Evolutionary conservation across 2,888 invertebrate genomes (phyloP).

Genomic region (Drosophila nr. perissopoda): DNA sequence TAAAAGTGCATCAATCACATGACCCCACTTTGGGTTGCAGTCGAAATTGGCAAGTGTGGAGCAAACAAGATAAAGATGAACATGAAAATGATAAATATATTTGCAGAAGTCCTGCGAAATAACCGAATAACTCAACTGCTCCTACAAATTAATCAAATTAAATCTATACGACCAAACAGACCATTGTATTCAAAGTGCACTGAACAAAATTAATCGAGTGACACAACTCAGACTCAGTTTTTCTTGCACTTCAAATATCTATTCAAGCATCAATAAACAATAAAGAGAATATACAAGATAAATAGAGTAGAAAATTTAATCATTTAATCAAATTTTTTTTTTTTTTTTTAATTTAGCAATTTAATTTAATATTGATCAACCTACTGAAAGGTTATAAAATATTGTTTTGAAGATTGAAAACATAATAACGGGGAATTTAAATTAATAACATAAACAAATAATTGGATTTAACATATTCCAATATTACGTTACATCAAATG

Average conservation of each 20-base stretch:
- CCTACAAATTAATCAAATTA: slow-evolving; percentile 65
- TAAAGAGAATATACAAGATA: not conserved
- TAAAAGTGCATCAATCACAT: slow-evolving; percentile 82
- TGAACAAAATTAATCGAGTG: slow-evolving; percentile 2
- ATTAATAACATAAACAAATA: too few species aligned
- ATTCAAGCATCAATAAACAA: not conserved
- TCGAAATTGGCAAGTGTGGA: slow-evolving; percentile 35
- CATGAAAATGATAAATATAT: slow-evolving; percentile 66
- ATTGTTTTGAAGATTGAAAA: too few species aligned
- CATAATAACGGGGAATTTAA: too few species aligned
- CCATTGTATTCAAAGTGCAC: not conserved
- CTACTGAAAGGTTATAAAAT: too few species aligned
- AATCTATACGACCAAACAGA: slow-evolving; percentile 31
- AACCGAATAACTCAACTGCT: slow-evolving; percentile 31
- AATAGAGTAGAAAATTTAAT: not conserved
- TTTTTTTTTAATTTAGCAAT: too few species aligned
- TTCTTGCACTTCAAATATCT: not conserved
- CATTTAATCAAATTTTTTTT: too few species aligned
- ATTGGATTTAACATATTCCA: too few species aligned
- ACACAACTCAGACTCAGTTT: not conserved
- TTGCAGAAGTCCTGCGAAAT: slow-evolving; percentile 39
- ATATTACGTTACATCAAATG: too few species aligned
- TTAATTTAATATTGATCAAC: too few species aligned
- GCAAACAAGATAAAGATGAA: slow-evolving; percentile 57
- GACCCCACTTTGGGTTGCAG: slow-evolving; percentile 40